Evolutionary conservation across 2,797 vertebrate species (phyloP).

Genomic region (Poecilia picta): DNA sequence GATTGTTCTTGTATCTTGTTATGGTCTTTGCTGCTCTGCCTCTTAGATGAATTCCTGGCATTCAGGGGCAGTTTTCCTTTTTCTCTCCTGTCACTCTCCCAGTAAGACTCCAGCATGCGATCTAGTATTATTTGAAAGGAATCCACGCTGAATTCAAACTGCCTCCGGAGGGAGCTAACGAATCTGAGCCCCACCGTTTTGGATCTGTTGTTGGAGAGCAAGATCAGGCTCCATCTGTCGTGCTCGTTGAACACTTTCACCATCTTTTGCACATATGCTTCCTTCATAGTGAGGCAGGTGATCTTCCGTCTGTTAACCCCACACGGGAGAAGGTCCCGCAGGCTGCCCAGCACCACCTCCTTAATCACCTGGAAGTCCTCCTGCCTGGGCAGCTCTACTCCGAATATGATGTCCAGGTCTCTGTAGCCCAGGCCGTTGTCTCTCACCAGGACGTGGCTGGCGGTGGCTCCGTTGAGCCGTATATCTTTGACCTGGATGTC

Average conservation of each 20-base stretch:
- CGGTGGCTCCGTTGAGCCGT: slow-evolving; percentile 93
- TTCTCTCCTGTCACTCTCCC: slow-evolving; percentile 77
- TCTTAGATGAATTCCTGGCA: slow-evolving; percentile 46
- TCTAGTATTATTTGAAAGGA: slow-evolving; percentile 97
- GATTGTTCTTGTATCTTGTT: slow-evolving; percentile 38
- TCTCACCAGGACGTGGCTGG: slow-evolving; percentile 92
- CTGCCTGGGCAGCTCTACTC: slow-evolving; percentile 89
- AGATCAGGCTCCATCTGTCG: slow-evolving; percentile 97
- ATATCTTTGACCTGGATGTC: slow-evolving; percentile 90
- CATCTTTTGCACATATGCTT: slow-evolving; percentile 98
- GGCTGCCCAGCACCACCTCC: slow-evolving; percentile 90
- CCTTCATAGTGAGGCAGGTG: slow-evolving; percentile 92
- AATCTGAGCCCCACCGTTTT: slow-evolving; percentile 96
- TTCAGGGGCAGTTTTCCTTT: slow-evolving; percentile 34
- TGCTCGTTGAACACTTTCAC: slow-evolving; percentile 93
- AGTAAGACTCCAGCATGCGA: slow-evolving; percentile 87
- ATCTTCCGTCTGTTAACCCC: slow-evolving; percentile 96
- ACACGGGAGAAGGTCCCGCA: slow-evolving; percentile 82
- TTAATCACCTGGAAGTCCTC: slow-evolving; percentile 95
- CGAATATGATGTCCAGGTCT: slow-evolving; percentile 95
- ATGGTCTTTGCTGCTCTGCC: slow-evolving; percentile 11
- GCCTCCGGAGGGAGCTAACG: slow-evolving; percentile 89
- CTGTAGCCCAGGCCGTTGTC: slow-evolving; percentile 91
- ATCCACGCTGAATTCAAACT: slow-evolving; percentile 98
- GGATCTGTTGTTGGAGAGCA: slow-evolving; percentile 92